These are phyloP conservation scores for Orchesellides sinensis DNA, from an alignment of 2,888 invertebrate species.

Conservation along the genomic window DNA sequence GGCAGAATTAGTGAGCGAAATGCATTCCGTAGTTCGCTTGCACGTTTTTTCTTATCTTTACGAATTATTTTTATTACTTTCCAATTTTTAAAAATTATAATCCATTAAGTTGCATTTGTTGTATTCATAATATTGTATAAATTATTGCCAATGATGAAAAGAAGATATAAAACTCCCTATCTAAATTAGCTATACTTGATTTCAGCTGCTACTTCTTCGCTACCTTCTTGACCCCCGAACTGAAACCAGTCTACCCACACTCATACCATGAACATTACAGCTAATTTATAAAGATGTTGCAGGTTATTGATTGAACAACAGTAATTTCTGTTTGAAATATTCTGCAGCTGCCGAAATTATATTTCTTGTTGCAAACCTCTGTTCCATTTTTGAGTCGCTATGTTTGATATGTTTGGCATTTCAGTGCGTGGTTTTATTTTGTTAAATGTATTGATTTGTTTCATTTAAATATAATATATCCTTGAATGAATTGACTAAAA, in stretches of 20 bases:
- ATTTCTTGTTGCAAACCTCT: slow-evolving; percentile 43
- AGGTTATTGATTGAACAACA: neutral
- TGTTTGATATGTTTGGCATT: slow-evolving; percentile 11
- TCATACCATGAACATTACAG: slow-evolving; percentile 40
- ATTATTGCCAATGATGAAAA: slow-evolving; percentile 11
- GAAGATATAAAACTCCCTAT: neutral
- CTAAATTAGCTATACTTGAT: neutral
- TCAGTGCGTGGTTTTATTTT: slow-evolving; percentile 6
- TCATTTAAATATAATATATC: neutral
- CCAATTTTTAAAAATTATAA: slow-evolving; percentile 9
- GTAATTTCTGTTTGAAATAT: too few species aligned
- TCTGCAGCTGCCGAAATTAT: neutral
- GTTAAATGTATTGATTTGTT: neutral
- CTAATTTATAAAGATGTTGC: neutral
- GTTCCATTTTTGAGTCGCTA: slow-evolving; percentile 49
- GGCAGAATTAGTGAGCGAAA: slow-evolving; percentile 54
- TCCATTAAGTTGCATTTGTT: neutral
- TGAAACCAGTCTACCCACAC: slow-evolving; percentile 27
- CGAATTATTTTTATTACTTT: slow-evolving; percentile 10
- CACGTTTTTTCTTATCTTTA: slow-evolving; percentile 21
- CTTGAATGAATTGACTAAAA: slow-evolving; percentile 38
- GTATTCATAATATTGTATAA: neutral
- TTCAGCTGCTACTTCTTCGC: slow-evolving; percentile 27
- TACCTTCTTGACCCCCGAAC: slow-evolving; percentile 10
- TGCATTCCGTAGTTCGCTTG: slow-evolving; percentile 59